Percentiles rank a stretch among this genome's conserved stretches.
phyloP scores from a whole-genome alignment of 2,888 invertebrate genomes.

The Chloroclystis v-ata region DNA sequence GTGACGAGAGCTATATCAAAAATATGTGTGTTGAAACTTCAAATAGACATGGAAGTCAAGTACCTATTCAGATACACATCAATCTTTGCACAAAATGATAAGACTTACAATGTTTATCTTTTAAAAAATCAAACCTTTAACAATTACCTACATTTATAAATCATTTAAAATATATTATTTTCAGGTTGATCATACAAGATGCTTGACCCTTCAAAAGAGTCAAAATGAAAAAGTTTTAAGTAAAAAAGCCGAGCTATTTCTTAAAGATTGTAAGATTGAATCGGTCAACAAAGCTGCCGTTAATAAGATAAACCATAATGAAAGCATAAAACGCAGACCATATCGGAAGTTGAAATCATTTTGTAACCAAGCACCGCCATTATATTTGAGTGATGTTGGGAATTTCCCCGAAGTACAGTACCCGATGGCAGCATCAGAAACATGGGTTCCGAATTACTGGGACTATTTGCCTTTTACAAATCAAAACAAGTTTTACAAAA shows the following conservation, averaged over 20 bases:
- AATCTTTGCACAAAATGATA: too few species aligned
- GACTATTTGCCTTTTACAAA: conserved; percentile 30
- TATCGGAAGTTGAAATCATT: background rate
- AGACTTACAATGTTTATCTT: too few species aligned
- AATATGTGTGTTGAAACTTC: too few species aligned
- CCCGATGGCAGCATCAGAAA: conserved; percentile 49
- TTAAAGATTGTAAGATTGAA: background rate
- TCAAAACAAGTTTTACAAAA: conserved; percentile 16
- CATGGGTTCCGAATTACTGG: conserved; percentile 53
- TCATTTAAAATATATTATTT: conserved; percentile 20
- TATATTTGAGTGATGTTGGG: conserved; percentile 30
- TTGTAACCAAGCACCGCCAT: conserved; percentile 18
- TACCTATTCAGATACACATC: too few species aligned
- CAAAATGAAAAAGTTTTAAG: too few species aligned
- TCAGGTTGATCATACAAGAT: conserved; percentile 30
- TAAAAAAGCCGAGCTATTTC: background rate
- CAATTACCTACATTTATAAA: too few species aligned
- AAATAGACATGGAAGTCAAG: too few species aligned
- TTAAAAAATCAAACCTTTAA: too few species aligned
- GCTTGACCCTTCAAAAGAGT: conserved; percentile 29
- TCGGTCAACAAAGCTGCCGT: conserved; percentile 24
- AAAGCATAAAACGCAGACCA: too few species aligned
- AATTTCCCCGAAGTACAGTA: conserved; percentile 60
- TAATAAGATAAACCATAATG: too few species aligned
- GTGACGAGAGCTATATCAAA: too few species aligned